Evolutionary conservation across 2,113 vertebrate genomes (phyloP), one percentile per base, ranked within the genome.

Genomic region (Elaphurus davidianus): DNA sequence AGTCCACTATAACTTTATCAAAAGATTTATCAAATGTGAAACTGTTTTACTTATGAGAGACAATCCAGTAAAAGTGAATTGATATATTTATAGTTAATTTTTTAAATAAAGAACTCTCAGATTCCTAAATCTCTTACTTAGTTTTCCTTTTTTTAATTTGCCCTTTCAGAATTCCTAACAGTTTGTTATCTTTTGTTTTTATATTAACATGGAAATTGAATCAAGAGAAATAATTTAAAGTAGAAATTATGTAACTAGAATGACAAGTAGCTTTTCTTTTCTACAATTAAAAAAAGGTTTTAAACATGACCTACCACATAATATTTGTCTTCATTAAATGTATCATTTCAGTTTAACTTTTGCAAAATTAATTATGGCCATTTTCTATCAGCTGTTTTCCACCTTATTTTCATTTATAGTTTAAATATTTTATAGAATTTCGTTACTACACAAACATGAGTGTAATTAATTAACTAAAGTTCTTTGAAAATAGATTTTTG

Each of bases 401-500:
- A 82, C 27, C 3, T 25, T 19, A 45, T 40, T 87, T 94, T 87
- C 57, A 67, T 81, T 92, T n/a, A 55, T 47, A 59, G 85, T 86
- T 92, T 43, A 43, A 89, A 4, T 88, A 71, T 0, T 43, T 0
- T 71, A 5, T 27, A 85, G 76, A 57, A 87, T 90, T 98, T 90
- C 74, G 47, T 40, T 90, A 81, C 13, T 40, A 85, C 5, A 87
- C 33, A 93, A 93, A 17, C 10, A 52, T 45, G 52, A 95, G 5
- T 71, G 6, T 67, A 96, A 95, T 96, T 85, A 50, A 50, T 94
- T 85, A 98, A 97, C 76, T 36, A 25, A 97, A 95, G 7, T 94
- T 96, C 47, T 81, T 94, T 90, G 87, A 97, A 98, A 92, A 95
- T 62, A 89, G 47, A 89, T 96, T 93, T 93, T 88, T 96, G 95